phyloP scores from a whole-genome alignment of 2,888 invertebrate genomes.

The Apodemia mormo region DNA sequence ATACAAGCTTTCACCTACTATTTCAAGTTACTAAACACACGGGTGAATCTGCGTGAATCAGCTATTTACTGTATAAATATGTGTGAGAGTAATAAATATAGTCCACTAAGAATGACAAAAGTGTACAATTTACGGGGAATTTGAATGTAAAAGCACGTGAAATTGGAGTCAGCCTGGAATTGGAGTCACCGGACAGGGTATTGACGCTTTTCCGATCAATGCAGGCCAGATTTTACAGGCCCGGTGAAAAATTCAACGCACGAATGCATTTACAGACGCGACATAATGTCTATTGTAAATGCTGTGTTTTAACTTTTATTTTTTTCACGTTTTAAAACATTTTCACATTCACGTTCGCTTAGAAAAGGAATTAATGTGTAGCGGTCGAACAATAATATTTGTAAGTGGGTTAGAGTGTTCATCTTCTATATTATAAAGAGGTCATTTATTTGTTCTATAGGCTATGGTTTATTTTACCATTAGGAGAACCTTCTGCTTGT shows the following conservation, averaged over 20 bases:
- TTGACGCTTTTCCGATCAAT: background rate
- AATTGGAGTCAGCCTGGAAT: constrained; percentile 1
- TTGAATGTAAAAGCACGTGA: background rate
- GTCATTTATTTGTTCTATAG: too few relatives aligned
- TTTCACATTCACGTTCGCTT: background rate
- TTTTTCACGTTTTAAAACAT: background rate
- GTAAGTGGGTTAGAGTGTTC: too few relatives aligned
- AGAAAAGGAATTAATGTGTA: too few relatives aligned
- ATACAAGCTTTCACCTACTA: too few relatives aligned
- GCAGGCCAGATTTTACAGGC: background rate
- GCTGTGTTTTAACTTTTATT: background rate
- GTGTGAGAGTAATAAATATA: too few relatives aligned
- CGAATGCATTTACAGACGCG: background rate
- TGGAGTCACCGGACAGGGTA: background rate
- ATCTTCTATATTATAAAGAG: too few relatives aligned
- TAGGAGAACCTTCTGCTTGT: too few relatives aligned
- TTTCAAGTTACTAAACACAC: too few relatives aligned
- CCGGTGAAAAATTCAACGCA: background rate
- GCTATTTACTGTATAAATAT: too few relatives aligned
- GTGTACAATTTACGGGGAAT: background rate
- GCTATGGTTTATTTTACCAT: too few relatives aligned
- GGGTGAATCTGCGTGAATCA: too few relatives aligned
- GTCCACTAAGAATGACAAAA: background rate
- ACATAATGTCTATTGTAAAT: background rate
- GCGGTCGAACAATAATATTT: too few relatives aligned